Evolutionary conservation across 2,888 invertebrate species (phyloP).

Genomic region (Orchestes rusci): DNA sequence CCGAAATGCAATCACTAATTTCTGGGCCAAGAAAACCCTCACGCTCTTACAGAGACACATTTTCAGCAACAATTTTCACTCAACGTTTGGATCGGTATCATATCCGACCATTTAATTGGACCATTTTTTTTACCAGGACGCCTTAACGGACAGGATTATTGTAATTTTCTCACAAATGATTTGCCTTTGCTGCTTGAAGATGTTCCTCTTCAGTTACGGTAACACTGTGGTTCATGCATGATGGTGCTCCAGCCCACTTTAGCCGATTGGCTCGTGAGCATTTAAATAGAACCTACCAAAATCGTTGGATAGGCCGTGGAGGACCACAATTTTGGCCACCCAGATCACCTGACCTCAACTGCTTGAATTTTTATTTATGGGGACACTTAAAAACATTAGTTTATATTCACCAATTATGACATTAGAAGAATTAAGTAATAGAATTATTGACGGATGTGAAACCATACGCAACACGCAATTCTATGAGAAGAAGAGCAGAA

Average conservation of each 20-base stretch:
- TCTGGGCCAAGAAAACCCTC: constrained; percentile 16
- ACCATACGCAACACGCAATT: constrained; percentile 5
- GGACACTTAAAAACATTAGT: constrained; percentile 5
- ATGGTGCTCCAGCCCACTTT: constrained; percentile 30
- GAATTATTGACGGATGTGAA: constrained; percentile 10
- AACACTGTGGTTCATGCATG: constrained; percentile 19
- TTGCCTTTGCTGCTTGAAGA: constrained; percentile 6
- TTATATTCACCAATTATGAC: constrained; percentile 4
- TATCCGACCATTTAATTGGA: constrained; percentile 7
- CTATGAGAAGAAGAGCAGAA: constrained; percentile 14
- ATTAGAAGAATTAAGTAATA: constrained; percentile 7
- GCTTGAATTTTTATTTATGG: constrained; percentile 12
- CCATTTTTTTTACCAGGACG: constrained; percentile 8
- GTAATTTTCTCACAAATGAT: constrained; percentile 5
- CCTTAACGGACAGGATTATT: constrained; percentile 5
- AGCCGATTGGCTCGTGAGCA: constrained; percentile 13
- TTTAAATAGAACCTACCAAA: constrained; percentile 7
- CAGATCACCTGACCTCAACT: constrained; percentile 21
- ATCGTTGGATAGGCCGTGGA: constrained; percentile 26
- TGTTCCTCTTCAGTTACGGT: background rate
- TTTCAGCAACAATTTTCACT: constrained; percentile 16
- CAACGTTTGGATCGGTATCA: constrained; percentile 11
- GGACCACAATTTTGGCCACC: constrained; percentile 24
- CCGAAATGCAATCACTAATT: constrained; percentile 9
- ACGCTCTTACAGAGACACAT: constrained; percentile 9